Conservation (phyloP, 2,113 vertebrate genomes). For the Pelusios castaneus region DNA sequence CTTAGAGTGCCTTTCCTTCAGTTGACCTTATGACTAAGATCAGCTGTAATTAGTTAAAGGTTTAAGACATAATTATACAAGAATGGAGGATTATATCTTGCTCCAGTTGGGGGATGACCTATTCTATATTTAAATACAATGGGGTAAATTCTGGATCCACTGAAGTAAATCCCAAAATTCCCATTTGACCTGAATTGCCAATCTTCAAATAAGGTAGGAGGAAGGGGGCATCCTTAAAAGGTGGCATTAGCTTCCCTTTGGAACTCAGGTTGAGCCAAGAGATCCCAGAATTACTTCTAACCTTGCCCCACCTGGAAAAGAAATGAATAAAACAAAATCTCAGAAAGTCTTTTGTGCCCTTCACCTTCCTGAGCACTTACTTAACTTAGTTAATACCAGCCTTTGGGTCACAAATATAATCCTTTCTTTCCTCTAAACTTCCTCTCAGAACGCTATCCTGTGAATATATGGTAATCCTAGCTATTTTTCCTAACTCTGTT, state of each 20-base stretch:
- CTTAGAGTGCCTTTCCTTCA: background rate
- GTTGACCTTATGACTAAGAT: background rate
- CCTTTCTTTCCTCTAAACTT: background rate
- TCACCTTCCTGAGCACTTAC: background rate
- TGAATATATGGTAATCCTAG: background rate
- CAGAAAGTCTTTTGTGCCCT: background rate
- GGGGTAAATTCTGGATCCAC: rapidly evolving
- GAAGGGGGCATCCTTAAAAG: background rate
- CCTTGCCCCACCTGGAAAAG: background rate
- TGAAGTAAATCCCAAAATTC: background rate
- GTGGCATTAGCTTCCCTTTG: background rate
- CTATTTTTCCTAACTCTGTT: background rate
- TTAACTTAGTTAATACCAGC: background rate
- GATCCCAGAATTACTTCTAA: background rate
- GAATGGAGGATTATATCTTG: background rate
- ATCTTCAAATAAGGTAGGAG: background rate
- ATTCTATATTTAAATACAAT: background rate
- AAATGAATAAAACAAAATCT: background rate
- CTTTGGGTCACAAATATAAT: background rate
- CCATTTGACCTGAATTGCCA: background rate
- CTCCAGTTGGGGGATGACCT: background rate
- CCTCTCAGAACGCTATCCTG: background rate
- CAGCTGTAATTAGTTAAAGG: background rate
- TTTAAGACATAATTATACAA: background rate
- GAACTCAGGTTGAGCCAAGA: rapidly evolving